Percentiles rank a stretch among this genome's conserved stretches.
Evolutionary conservation across 2,888 invertebrate genomes (phyloP).

Genomic region (Eristalinus sepulchralis): DNA sequence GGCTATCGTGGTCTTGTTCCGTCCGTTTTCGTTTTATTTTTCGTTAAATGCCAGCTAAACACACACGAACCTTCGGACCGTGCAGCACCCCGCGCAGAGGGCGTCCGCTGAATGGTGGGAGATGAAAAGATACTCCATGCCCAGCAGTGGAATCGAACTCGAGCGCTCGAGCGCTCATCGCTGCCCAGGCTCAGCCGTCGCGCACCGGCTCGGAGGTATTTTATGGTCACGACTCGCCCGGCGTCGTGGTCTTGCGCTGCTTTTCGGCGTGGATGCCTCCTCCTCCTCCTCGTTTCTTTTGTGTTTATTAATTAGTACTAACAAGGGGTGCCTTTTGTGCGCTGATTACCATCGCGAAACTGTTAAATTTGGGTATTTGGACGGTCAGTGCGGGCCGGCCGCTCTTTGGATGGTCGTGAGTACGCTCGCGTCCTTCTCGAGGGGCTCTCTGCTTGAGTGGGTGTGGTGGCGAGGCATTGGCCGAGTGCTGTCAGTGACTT

Average conservation of each 20-base stretch:
- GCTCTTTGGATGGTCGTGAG: slow-evolving; percentile 22
- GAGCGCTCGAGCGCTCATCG: background rate
- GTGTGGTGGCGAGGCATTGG: background rate
- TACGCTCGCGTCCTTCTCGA: slow-evolving; percentile 7
- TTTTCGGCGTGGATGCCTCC: background rate
- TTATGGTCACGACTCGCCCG: slow-evolving; percentile 59
- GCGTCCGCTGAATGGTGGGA: slow-evolving; percentile 22
- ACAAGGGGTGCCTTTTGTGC: slow-evolving; percentile 57
- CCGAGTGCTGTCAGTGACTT: slow-evolving; percentile 56
- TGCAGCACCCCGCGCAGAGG: background rate
- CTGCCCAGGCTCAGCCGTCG: background rate
- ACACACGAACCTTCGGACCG: slow-evolving; percentile 27
- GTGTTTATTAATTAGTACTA: slow-evolving; percentile 65
- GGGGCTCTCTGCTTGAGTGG: background rate
- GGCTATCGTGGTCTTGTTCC: slow-evolving; percentile 44
- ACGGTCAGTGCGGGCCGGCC: too few species aligned
- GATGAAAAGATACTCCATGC: slow-evolving; percentile 19
- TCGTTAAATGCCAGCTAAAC: slow-evolving; percentile 56
- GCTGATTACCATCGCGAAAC: slow-evolving; percentile 65
- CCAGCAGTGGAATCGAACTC: slow-evolving; percentile 8
- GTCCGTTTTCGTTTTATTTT: slow-evolving; percentile 29
- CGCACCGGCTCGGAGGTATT: slow-evolving; percentile 39
- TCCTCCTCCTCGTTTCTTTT: too few species aligned
- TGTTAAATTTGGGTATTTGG: slow-evolving; percentile 45
- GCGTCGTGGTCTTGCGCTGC: background rate